phyloP scores from a whole-genome alignment of 2,113 vertebrate genomes.

The Trogon surrucura region DNA sequence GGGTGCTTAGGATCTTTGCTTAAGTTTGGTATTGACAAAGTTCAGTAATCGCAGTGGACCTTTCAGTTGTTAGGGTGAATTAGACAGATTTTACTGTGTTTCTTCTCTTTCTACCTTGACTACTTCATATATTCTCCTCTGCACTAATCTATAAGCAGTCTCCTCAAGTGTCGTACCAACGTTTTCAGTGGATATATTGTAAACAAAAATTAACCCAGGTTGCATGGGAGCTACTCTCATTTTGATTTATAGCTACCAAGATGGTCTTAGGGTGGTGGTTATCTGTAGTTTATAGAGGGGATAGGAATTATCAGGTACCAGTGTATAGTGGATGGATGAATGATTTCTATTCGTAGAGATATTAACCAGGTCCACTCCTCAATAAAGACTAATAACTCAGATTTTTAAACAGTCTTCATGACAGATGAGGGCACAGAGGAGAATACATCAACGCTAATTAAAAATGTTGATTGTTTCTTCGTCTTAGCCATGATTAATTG shows the following conservation, averaged over 20 bases:
- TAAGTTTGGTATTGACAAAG: neutral
- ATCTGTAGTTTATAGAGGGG: slow-evolving; percentile 79
- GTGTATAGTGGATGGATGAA: slow-evolving; percentile 75
- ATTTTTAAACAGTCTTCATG: slow-evolving; percentile 91
- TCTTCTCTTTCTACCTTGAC: slow-evolving; percentile 62
- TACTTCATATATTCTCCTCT: slow-evolving; percentile 32
- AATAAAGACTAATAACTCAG: slow-evolving; percentile 94
- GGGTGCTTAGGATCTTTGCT: neutral
- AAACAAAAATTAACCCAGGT: slow-evolving; percentile 84
- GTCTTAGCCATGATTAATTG: slow-evolving; percentile 84
- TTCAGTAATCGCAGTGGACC: neutral
- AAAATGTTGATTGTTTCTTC: slow-evolving; percentile 82
- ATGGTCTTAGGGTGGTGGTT: slow-evolving; percentile 80
- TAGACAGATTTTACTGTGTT: slow-evolving; percentile 25
- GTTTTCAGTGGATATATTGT: slow-evolving; percentile 79
- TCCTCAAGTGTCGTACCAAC: slow-evolving; percentile 71
- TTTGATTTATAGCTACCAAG: slow-evolving; percentile 83
- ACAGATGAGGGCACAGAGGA: slow-evolving; percentile 86
- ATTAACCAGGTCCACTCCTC: slow-evolving; percentile 90
- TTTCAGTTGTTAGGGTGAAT: neutral
- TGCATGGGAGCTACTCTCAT: slow-evolving; percentile 84
- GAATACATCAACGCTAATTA: slow-evolving; percentile 86
- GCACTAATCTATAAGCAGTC: slow-evolving; percentile 68
- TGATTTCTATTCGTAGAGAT: slow-evolving; percentile 82
- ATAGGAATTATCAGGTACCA: slow-evolving; percentile 79